Percentiles rank a stretch among this genome's conserved stretches.
Conservation (phyloP, 1,140 invertebrate species). For the Bombus superbus region DNA sequence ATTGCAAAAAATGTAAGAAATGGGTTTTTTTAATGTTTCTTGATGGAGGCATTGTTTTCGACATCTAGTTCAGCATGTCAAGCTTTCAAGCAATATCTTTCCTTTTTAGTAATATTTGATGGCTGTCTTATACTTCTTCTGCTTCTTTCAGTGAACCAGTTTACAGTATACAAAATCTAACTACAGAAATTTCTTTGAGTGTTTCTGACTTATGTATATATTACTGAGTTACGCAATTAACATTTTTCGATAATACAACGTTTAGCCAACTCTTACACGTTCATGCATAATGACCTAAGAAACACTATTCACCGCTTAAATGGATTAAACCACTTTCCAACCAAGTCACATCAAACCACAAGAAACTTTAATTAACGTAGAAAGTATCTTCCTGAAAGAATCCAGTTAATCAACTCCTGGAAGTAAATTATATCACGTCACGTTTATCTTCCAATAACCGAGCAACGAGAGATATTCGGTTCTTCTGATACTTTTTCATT, state of each 20-base stretch:
- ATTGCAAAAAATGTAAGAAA: not conserved
- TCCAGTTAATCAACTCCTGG: not conserved
- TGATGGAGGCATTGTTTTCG: not conserved
- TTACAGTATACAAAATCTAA: too few relatives aligned
- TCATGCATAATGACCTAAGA: too few relatives aligned
- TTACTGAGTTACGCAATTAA: too few relatives aligned
- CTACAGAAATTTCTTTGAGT: too few relatives aligned
- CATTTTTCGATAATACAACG: too few relatives aligned
- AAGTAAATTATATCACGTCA: not conserved
- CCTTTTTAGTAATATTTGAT: too few relatives aligned
- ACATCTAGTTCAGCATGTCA: not conserved
- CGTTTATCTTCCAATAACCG: slow-evolving; percentile 2
- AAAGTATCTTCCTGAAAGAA: not conserved
- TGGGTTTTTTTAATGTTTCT: not conserved
- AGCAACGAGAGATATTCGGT: not conserved
- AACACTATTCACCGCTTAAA: not conserved
- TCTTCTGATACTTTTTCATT: not conserved
- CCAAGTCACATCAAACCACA: not conserved
- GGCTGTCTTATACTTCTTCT: too few relatives aligned
- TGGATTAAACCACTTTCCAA: too few relatives aligned
- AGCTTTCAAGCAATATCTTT: too few relatives aligned
- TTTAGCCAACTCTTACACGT: too few relatives aligned
- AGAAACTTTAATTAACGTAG: not conserved
- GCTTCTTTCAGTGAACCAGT: too few relatives aligned
- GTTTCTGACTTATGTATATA: too few relatives aligned